Evolutionary conservation across 1,140 invertebrate species (phyloP).

Genomic region (Potamilus streckersoni): DNA sequence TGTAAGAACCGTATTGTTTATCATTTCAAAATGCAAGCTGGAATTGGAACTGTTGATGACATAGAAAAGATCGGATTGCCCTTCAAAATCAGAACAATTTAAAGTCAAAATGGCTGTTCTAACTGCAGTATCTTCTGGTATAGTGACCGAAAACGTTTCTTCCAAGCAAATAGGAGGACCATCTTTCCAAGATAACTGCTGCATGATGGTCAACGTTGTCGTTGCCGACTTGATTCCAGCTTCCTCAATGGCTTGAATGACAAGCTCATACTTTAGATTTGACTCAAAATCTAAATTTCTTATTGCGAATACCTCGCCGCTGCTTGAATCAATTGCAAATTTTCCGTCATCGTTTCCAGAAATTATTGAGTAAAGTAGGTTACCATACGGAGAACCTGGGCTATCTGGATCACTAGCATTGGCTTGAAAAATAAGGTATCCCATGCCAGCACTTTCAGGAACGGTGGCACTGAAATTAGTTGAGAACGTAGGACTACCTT

Average conservation of each 20-base stretch:
- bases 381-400: conserved; percentile 23
- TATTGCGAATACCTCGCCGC: conserved; percentile 30
- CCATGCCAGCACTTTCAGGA: conserved; percentile 30
- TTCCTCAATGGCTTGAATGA: conserved; percentile 36
- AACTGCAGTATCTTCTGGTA: conserved; percentile 88
- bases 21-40: conserved; percentile 2
- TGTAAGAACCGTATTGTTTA: conserved; percentile 10
- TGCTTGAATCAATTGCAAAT: conserved; percentile 34
- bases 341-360: conserved; percentile 25
- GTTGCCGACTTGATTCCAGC: conserved; percentile 16
- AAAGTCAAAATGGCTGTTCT: conserved; percentile 86
- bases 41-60: conserved; percentile 13
- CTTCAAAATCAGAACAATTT: conserved; percentile 70
- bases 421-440: conserved; percentile 30
- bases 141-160: conserved; percentile 52
- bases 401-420: conserved; percentile 44
- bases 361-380: conserved; percentile 15
- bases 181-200: conserved; percentile 47
- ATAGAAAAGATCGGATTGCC: background rate
- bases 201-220: conserved; percentile 39
- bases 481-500: conserved; percentile 35
- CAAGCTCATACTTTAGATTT: conserved; percentile 38
- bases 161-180: conserved; percentile 37
- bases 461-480: conserved; percentile 1
- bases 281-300: conserved; percentile 47